Percentiles rank a stretch among this genome's conserved stretches.
Evolutionary conservation across 2,113 vertebrate genomes (phyloP).

Genomic region (Neogale vison): DNA sequence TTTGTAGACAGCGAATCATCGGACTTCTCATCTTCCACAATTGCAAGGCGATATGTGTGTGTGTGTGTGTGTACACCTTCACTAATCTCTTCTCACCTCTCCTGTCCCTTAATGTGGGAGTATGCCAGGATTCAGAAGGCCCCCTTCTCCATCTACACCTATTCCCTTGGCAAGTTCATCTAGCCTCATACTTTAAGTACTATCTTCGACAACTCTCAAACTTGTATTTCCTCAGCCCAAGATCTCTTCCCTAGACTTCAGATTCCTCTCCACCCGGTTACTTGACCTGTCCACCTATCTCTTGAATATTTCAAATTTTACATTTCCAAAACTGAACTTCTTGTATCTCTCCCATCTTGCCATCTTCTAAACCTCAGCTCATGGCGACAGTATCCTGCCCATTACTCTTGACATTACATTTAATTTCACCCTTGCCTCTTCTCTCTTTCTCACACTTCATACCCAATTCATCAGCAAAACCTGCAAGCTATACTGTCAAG

Average conservation of each 20-base stretch:
- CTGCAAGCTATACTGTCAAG: background rate
- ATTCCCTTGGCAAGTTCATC: background rate
- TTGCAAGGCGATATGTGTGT: background rate
- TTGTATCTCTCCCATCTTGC: background rate
- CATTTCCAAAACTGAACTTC: background rate
- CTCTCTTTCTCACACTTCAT: background rate
- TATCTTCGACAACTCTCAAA: background rate
- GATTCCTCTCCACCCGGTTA: background rate
- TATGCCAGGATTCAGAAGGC: fast-evolving
- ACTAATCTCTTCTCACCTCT: background rate
- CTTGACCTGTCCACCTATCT: background rate
- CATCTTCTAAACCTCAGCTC: background rate
- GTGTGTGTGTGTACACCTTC: background rate
- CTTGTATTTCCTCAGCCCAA: background rate
- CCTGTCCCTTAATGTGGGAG: background rate
- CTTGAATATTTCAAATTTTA: background rate
- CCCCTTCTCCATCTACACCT: background rate
- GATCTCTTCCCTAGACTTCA: background rate
- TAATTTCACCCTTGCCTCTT: background rate
- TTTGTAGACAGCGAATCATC: background rate
- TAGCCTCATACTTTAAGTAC: background rate
- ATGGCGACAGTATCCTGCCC: background rate
- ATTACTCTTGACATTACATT: background rate
- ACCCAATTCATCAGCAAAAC: background rate
- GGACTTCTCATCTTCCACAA: background rate